These are phyloP conservation scores for Lonchura striata DNA, from an alignment of 2,113 vertebrate genomes.

Conservation along the genomic window DNA sequence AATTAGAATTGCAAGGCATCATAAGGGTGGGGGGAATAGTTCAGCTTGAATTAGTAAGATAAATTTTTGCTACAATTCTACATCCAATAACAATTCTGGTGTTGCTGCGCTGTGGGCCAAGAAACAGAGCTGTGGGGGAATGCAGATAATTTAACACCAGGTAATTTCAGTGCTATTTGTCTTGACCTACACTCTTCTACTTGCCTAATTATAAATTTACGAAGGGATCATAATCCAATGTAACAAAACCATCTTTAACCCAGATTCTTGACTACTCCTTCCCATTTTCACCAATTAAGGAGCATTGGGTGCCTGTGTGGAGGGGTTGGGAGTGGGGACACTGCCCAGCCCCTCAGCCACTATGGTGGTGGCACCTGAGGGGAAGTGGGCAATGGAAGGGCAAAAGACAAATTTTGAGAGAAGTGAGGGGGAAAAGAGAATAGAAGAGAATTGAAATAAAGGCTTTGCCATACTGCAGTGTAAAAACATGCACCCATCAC, in stretches of 20 bases:
- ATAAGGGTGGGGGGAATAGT: background rate
- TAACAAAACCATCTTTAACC: background rate
- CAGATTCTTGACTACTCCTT: background rate
- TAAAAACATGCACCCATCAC: background rate
- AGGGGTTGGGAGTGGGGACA: accelerated
- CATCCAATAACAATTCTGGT: background rate
- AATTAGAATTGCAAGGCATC: background rate
- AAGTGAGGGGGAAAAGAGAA: background rate
- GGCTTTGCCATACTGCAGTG: background rate
- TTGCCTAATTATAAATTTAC: background rate
- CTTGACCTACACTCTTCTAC: background rate
- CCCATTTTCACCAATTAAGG: background rate
- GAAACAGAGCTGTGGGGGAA: background rate
- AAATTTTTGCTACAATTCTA: background rate
- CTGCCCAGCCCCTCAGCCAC: background rate
- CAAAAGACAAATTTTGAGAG: background rate
- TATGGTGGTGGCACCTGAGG: accelerated
- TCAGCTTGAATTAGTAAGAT: background rate
- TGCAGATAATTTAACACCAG: background rate
- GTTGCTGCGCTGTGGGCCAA: background rate
- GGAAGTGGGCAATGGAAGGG: background rate
- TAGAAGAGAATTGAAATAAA: background rate
- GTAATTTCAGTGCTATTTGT: background rate
- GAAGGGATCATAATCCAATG: background rate
- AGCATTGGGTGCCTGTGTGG: accelerated